Evolutionary conservation across 23 tunicate genomes (phyloP), one percentile per base, ranked within the genome.

Genomic region (Trididemnum nubilum): DNA sequence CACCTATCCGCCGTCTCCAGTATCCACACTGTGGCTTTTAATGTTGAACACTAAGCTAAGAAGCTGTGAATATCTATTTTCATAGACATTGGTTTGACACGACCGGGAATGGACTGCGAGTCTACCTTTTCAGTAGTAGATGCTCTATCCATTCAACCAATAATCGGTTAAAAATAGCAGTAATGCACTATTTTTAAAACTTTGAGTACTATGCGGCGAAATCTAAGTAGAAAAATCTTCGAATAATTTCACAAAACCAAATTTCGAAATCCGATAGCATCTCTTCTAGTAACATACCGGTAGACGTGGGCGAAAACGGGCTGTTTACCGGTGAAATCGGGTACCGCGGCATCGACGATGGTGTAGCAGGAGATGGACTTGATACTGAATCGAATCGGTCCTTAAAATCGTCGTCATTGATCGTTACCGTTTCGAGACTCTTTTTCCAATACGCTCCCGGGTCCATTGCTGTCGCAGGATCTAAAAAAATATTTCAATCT

Each of bases 401-500:
- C 24, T 24, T 7, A 67, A 31, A 67, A 67, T 67, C 74, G 37
- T 67, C 22, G 38, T 67, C 74, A 67, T 31, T 67, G 74, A 4
- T 33, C 19, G 74, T 67, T 3, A 31, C 38, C 2, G 38, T 67
- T 31, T 67, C 38, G 2, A 67, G 38, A 4, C 38, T 7, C n/a
- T 67, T 67, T 33, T 67, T 67, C 74, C 74, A 67, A 24, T 67
- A 67, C 12, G 74, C 38, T 21, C 67, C 67, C 3, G 26, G 67
- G 26, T 61, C 29, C 3, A 4, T 26, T 26, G 18, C 67, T 12
- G 67, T 3, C 5, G 67, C 67, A 12, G 29, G 67, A 61, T 61
- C 67, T 61, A 24, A n/a, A n/a, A 61, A 4, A n/a, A 49, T 18
- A 49, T n/a, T n/a, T n/a, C n/a, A n/a, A n/a, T n/a, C n/a, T n/a